A percentile compares a stretch with the other conserved stretches of the same genome.
Evolutionary conservation across 2,888 invertebrate genomes (phyloP).

Genomic region (Thymelicus sylvestris): DNA sequence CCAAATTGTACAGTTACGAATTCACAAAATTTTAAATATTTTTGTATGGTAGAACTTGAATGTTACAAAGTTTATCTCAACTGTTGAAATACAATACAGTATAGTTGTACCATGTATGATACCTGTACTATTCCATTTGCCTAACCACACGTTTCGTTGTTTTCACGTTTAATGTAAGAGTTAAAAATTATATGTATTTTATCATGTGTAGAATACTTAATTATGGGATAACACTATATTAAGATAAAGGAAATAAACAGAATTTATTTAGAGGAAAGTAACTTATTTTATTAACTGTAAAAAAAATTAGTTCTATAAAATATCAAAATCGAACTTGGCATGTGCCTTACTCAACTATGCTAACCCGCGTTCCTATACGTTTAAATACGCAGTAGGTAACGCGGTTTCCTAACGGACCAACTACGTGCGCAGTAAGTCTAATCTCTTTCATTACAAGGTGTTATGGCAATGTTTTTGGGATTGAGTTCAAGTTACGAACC

Average conservation of each 20-base stretch:
- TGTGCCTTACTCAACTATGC: not conserved
- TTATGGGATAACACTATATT: slow-evolving; percentile 12
- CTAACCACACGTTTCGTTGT: not conserved
- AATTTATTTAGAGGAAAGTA: slow-evolving; percentile 17
- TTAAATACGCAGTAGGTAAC: too few species aligned
- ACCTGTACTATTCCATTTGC: not conserved
- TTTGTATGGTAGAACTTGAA: slow-evolving; percentile 9
- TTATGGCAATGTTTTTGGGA: too few species aligned
- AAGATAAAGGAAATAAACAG: slow-evolving; percentile 21
- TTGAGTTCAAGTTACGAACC: too few species aligned
- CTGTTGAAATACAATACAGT: not conserved
- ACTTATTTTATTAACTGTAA: slow-evolving; percentile 1
- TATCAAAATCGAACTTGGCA: not conserved
- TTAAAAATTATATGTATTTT: slow-evolving; percentile 27
- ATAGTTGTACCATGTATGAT: not conserved
- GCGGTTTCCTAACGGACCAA: too few species aligned
- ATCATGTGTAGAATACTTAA: slow-evolving; percentile 19
- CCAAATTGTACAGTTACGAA: slow-evolving; percentile 20
- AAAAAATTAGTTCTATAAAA: not conserved
- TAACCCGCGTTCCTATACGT: not conserved
- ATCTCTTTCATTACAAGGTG: too few species aligned
- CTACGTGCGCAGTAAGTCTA: too few species aligned
- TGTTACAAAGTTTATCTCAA: slow-evolving; percentile 1
- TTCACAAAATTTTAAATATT: slow-evolving; percentile 18
- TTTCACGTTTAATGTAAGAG: slow-evolving; percentile 15